A percentile compares a stretch with the other conserved stretches of the same genome.
These are phyloP conservation scores for Andrena praecox DNA, from an alignment of 2,888 invertebrate species.

Conservation along the genomic window DNA sequence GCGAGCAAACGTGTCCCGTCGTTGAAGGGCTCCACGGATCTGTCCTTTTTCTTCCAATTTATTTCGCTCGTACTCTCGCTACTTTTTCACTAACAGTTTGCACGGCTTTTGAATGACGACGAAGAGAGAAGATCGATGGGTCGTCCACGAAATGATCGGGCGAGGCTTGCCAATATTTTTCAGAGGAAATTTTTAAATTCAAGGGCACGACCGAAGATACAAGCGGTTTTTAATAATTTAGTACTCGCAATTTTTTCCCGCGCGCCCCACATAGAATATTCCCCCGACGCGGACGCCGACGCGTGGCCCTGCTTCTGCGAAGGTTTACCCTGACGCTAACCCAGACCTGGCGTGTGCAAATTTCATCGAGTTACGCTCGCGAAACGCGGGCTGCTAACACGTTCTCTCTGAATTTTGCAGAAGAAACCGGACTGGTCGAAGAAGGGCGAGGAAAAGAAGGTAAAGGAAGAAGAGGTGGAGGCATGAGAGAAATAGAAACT, in stretches of 20 bases:
- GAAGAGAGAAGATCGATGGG: conserved; percentile 45
- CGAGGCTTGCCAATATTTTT: conserved; percentile 23
- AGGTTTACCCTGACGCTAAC: conserved; percentile 61
- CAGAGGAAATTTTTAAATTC: conserved; percentile 5
- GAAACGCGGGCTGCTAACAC: conserved; percentile 36
- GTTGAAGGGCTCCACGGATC: background rate
- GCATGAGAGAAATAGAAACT: conserved; percentile 88
- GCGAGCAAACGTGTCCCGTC: background rate
- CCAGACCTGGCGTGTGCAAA: conserved; percentile 57
- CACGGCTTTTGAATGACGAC: conserved; percentile 62
- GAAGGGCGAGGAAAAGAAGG: conserved; percentile 94
- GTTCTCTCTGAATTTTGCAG: conserved; percentile 87
- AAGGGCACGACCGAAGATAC: background rate
- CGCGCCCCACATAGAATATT: background rate
- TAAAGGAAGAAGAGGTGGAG: conserved; percentile 94
- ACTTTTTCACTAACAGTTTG: conserved; percentile 55
- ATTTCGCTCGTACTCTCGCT: conserved; percentile 26
- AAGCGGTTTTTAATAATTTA: conserved; percentile 5
- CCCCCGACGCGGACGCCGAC: conserved; percentile 2
- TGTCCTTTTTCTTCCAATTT: conserved; percentile 3
- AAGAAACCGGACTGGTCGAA: conserved; percentile 98
- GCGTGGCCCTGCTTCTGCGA: conserved; percentile 59
- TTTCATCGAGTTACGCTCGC: conserved; percentile 30
- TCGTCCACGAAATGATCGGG: conserved; percentile 1
- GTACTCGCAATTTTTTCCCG: background rate